Percentiles rank a stretch among this genome's conserved stretches.
These are phyloP conservation scores for Trichogramma evanescens DNA, from an alignment of 2,888 invertebrate species.

Conservation along the genomic window DNA sequence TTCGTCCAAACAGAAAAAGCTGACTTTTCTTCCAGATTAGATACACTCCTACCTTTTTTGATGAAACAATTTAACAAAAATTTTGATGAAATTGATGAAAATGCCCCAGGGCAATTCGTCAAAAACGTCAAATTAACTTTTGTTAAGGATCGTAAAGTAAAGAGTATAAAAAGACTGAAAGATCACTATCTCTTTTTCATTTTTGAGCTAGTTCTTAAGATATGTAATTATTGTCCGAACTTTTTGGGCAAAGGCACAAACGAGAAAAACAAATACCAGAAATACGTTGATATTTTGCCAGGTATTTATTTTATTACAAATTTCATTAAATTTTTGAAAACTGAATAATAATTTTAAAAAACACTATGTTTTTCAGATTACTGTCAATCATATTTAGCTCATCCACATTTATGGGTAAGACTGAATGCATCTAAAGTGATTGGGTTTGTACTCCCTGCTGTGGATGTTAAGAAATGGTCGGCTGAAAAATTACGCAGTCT, in stretches of 20 bases:
- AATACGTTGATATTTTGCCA: slow-evolving; percentile 48
- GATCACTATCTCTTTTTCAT: slow-evolving; percentile 73
- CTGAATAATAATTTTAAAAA: neutral
- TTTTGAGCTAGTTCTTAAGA: slow-evolving; percentile 63
- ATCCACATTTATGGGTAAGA: slow-evolving; percentile 85
- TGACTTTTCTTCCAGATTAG: slow-evolving; percentile 62
- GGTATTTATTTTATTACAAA: slow-evolving; percentile 25
- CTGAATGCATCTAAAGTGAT: slow-evolving; percentile 70
- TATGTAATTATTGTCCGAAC: slow-evolving; percentile 58
- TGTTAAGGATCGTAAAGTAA: slow-evolving; percentile 37
- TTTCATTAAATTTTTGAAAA: neutral
- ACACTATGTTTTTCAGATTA: slow-evolving; percentile 54
- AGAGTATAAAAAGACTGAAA: slow-evolving; percentile 57
- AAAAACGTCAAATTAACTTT: slow-evolving; percentile 23
- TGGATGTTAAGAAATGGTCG: slow-evolving; percentile 57
- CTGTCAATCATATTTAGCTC: slow-evolving; percentile 64
- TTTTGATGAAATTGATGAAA: slow-evolving; percentile 20
- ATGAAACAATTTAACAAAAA: slow-evolving; percentile 42
- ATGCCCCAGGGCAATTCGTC: slow-evolving; percentile 41
- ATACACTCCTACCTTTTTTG: slow-evolving; percentile 55
- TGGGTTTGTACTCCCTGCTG: slow-evolving; percentile 61
- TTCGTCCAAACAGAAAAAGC: slow-evolving; percentile 71
- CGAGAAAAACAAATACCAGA: slow-evolving; percentile 46
- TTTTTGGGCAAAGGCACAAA: slow-evolving; percentile 45
- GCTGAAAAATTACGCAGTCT: slow-evolving; percentile 59